phyloP scores from a whole-genome alignment of 2,797 vertebrate species.

The Sebastes glaucus region DNA sequence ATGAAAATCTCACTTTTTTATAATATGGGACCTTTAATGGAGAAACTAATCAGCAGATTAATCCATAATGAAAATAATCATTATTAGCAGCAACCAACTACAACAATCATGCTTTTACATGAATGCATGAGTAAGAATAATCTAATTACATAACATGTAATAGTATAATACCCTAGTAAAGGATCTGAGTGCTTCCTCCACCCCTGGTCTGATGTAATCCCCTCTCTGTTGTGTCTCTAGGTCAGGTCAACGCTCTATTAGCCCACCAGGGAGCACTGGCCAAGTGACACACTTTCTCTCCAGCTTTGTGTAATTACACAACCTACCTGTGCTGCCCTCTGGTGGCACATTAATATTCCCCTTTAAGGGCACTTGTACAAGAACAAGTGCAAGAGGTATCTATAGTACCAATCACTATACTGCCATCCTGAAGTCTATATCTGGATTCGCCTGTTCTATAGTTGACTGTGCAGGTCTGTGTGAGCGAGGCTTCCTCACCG shows the following conservation, averaged over 20 bases:
- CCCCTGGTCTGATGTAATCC: neutral
- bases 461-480: neutral
- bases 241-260: slow-evolving; percentile 20
- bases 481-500: neutral
- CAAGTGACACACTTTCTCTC: slow-evolving; percentile 53
- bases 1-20: too few relatives aligned
- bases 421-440: neutral
- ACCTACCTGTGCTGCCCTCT: slow-evolving; percentile 48
- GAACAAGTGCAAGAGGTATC: neutral
- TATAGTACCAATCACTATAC: neutral
- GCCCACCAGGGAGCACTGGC: slow-evolving; percentile 8
- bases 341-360: neutral
- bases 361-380: neutral
- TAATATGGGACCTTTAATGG: too few relatives aligned
- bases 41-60: neutral
- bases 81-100: neutral
- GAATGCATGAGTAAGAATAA: neutral
- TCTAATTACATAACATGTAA: neutral
- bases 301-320: slow-evolving; percentile 29
- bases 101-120: neutral
- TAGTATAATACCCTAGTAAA: neutral
- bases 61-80: neutral
- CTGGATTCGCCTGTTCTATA: neutral
- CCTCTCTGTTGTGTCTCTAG: neutral
- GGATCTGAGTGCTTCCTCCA: neutral